Conservation (phyloP, 2,888 invertebrate genomes). For the Euproctis similis region DNA sequence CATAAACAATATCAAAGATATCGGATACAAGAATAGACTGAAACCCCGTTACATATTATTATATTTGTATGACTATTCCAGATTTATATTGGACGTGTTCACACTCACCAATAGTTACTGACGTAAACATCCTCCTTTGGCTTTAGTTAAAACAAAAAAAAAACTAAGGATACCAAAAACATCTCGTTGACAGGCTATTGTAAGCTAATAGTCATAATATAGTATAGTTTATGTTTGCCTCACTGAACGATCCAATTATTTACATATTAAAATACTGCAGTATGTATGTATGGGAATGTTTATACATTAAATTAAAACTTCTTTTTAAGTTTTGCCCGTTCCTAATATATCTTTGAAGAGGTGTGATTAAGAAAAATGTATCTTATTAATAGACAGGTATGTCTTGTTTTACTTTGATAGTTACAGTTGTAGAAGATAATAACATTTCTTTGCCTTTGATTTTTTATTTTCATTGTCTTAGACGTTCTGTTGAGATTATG, state of each 20-base stretch:
- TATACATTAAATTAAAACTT: constrained; percentile 55
- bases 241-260: constrained; percentile 47
- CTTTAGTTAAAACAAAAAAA: constrained; percentile 38
- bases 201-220: constrained; percentile 67
- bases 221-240: constrained; percentile 51
- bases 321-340: constrained; percentile 23
- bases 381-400: background rate
- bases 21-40: constrained; percentile 51
- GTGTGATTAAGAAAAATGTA: constrained; percentile 4
- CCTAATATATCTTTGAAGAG: background rate
- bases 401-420: no score
- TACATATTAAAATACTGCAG: constrained; percentile 45
- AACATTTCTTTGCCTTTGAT: no score
- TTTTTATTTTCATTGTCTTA: no score
- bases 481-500: no score
- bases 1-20: constrained; percentile 42
- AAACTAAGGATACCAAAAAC: constrained; percentile 53
- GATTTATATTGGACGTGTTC: constrained; percentile 65
- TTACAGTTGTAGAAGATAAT: no score
- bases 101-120: constrained; percentile 71
- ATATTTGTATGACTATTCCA: constrained; percentile 64
- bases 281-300: constrained; percentile 64
- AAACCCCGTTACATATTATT: constrained; percentile 59
- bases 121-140: constrained; percentile 63
- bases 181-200: constrained; percentile 62